Conservation (phyloP, 2,888 invertebrate genomes). For the Machimus rusticus region DNA sequence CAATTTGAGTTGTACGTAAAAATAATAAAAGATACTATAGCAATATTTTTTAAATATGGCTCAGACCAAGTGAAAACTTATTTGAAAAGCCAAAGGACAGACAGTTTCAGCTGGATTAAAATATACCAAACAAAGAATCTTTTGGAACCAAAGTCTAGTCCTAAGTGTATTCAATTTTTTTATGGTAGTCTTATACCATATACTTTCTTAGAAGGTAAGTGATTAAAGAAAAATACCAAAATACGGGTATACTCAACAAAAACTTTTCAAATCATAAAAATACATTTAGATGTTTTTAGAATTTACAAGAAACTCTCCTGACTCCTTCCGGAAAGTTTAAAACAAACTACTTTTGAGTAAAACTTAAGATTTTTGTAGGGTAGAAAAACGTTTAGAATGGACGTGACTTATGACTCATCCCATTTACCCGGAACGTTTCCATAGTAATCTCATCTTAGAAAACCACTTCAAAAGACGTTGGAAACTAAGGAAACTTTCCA, state of each 20-base stretch:
- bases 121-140: not conserved
- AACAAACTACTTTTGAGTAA: no score
- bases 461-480: not conserved
- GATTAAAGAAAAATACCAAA: no score
- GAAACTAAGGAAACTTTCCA: constrained; percentile 8
- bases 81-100: not conserved
- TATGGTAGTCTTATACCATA: no score
- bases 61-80: not conserved
- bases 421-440: not conserved
- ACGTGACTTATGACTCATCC: not conserved
- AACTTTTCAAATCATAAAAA: not conserved
- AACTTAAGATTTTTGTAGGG: not conserved
- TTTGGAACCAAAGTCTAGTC: not conserved
- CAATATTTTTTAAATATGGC: no score
- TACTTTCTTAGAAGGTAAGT: no score
- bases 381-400: not conserved
- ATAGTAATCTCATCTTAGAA: not conserved
- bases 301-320: not conserved
- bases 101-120: not conserved
- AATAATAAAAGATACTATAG: no score
- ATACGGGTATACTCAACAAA: no score
- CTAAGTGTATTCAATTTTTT: not conserved
- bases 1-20: no score
- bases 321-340: no score
- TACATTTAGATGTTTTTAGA: not conserved